Evolutionary conservation across 2,888 invertebrate genomes (phyloP), one percentile per base, ranked within the genome.

Genomic region (Apomyelois bistriatella): DNA sequence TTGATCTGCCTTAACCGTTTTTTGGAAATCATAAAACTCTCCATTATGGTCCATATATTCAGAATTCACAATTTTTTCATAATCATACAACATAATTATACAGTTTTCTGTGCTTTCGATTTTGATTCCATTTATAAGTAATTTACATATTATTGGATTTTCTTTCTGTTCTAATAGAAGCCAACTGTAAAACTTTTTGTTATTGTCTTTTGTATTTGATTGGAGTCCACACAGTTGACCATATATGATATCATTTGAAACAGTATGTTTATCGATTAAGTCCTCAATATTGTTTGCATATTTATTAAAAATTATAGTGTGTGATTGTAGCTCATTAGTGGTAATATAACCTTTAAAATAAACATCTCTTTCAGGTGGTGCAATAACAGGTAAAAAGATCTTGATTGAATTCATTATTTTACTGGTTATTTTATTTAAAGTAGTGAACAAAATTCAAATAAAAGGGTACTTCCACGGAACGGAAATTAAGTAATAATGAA

Each of bases 81-180:
- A 76, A 56, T 89, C 82, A 71, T 86, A 90, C 4, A 79, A 64
- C 62, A 87, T 73, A 35, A 85, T 60, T 15, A 86, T 70, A 53
- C 71, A 74, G 53, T 77, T 74, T 47, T 67, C 65, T 48, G 58
- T 62, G 10, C 56, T 53, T 55, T 57, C 60, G 15, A 70, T 57
- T 51, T 61, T 53, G 51, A 58, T 68, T 15, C 76, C 74, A 61
- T 78, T 63, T 48, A 87, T 43, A 46, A 70, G 28, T 49, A 87
- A 58, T 48, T 69, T 64, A 12, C 65, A 70, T 22, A 86, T 61
- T 61, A 60, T 53, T 12, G 66, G 55, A 15, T 22, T 43, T 13
- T 53, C 59, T 40, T 56, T 48, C 42, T 59, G 56, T 35, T 70
- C 59, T 10, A 84, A 28, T 12, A 66, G 35, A 7, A 85, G 55